phyloP scores from a whole-genome alignment of 2,797 vertebrate species.

The Tympanoctomys barrerae region DNA sequence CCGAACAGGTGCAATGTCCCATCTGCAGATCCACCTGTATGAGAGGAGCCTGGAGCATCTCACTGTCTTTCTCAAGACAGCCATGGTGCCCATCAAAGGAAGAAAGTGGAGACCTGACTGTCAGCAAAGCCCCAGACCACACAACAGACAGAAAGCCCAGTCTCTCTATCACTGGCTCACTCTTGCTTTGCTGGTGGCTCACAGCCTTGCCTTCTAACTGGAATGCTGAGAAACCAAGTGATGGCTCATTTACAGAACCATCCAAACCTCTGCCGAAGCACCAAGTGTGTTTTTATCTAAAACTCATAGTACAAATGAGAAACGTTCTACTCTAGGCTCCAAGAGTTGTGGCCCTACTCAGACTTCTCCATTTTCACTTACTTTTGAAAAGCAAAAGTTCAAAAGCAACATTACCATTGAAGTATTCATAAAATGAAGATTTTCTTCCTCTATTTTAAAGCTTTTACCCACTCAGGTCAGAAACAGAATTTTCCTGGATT shows the following conservation, averaged over 20 bases:
- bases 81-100: background rate
- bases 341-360: background rate
- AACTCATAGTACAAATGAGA: background rate
- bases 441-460: background rate
- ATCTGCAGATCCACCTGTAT: background rate
- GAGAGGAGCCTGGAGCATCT: background rate
- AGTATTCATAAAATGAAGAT: background rate
- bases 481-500: conserved; percentile 30
- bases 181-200: background rate
- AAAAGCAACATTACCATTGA: background rate
- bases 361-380: conserved; percentile 5
- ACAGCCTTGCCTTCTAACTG: background rate
- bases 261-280: background rate
- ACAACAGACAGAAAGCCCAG: background rate
- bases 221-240: fast-evolving
- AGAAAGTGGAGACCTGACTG: background rate
- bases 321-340: background rate
- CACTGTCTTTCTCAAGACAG: background rate
- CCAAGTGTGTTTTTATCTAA: background rate
- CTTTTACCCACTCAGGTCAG: conserved; percentile 6
- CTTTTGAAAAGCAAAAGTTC: background rate
- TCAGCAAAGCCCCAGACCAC: fast-evolving
- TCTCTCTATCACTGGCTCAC: background rate
- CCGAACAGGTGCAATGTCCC: fast-evolving
- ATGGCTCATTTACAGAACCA: background rate